A percentile compares a stretch with the other conserved stretches of the same genome.
Conservation (phyloP, 2,888 invertebrate genomes). For the Cabera pusaria region DNA sequence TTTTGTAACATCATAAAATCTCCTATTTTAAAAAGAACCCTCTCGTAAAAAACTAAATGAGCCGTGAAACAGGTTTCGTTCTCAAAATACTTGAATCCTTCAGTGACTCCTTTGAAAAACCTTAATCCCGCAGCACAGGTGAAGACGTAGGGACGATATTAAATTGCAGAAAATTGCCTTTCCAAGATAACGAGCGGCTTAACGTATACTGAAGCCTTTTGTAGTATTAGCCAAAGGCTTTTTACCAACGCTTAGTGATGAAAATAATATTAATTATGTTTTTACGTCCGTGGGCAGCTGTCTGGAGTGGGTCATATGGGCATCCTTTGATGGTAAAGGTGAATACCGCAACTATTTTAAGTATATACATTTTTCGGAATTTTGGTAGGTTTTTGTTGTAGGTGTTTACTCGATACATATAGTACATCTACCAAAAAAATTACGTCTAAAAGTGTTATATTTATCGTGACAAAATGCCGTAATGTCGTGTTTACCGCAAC, state of each 20-base stretch:
- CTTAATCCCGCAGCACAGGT: constrained; percentile 34
- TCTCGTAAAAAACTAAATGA: constrained; percentile 5
- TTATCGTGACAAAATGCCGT: too few species aligned
- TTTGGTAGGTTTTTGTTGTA: too few species aligned
- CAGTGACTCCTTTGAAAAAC: constrained; percentile 19
- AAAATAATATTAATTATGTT: constrained; percentile 24
- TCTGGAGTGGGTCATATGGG: too few species aligned
- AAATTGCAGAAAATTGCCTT: constrained; percentile 61
- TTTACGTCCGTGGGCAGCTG: not conserved
- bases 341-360: too few species aligned
- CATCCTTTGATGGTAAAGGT: too few species aligned
- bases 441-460: too few species aligned
- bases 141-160: constrained; percentile 38
- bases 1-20: too few species aligned
- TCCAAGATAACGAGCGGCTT: constrained; percentile 47
- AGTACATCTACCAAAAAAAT: too few species aligned
- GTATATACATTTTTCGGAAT: too few species aligned
- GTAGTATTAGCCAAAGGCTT: constrained; percentile 34
- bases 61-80: constrained; percentile 12
- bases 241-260: constrained; percentile 36
- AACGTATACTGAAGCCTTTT: constrained; percentile 31
- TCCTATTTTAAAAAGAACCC: not conserved
- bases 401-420: too few species aligned
- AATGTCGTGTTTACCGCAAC: too few species aligned
- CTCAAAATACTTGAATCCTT: constrained; percentile 4